Percentiles rank a stretch among this genome's conserved stretches.
These are phyloP conservation scores for Theonella swinhoei DNA, from an alignment of 37 sponge, comb jelly and placozoan species.

Conservation along the genomic window DNA sequence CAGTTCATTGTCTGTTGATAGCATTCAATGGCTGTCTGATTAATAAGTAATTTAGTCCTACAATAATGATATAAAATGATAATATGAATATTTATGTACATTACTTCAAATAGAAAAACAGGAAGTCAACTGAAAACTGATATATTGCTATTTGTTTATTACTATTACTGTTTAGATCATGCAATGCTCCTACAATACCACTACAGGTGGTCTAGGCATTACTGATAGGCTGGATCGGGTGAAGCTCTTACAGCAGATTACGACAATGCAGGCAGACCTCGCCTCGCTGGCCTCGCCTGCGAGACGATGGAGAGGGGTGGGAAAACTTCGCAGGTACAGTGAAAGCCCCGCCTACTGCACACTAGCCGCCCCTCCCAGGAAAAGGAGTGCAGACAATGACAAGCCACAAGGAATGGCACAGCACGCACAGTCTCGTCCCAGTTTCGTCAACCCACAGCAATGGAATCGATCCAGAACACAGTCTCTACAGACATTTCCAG, in stretches of 20 bases:
- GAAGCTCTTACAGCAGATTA: constrained; percentile 64
- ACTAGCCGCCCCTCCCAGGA: neutral
- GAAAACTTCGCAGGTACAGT: constrained; percentile 27
- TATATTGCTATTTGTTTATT: no score
- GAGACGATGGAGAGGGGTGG: neutral
- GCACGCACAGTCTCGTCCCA: neutral
- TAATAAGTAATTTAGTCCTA: no score
- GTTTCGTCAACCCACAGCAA: neutral
- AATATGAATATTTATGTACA: no score
- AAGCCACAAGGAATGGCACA: neutral
- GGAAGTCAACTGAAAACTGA: no score
- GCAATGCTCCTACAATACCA: no score
- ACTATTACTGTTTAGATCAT: no score
- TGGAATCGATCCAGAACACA: neutral
- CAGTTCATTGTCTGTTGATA: no score
- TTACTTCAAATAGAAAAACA: no score
- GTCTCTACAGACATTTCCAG: neutral
- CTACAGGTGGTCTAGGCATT: constrained; percentile 52
- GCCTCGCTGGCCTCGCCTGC: constrained; percentile 10
- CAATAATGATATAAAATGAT: no score
- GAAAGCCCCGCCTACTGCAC: constrained; percentile 2
- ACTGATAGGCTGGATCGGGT: constrained; percentile 55
- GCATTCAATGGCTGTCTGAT: no score
- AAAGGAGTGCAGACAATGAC: neutral
- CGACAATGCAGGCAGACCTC: constrained; percentile 67